Evolutionary conservation across 2,113 vertebrate species (phyloP).

Genomic region (Dromas ardeola): DNA sequence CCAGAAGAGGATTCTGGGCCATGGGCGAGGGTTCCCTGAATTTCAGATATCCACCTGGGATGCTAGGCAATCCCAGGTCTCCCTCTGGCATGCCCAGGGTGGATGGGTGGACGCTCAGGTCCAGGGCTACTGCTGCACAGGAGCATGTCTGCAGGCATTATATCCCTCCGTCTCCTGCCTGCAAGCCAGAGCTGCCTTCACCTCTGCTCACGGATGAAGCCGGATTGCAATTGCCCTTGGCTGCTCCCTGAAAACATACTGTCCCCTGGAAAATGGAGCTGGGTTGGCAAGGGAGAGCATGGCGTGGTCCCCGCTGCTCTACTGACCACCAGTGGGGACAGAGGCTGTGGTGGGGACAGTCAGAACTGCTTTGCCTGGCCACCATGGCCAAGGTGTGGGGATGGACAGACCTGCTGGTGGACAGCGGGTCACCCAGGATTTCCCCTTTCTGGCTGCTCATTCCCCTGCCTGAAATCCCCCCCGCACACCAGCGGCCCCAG

Average conservation of each 20-base stretch:
- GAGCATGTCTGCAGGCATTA: background rate
- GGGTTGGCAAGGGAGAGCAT: background rate
- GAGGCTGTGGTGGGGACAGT: background rate
- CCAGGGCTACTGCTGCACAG: background rate
- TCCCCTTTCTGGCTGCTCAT: background rate
- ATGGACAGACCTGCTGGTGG: background rate
- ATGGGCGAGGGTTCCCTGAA: background rate
- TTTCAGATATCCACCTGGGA: background rate
- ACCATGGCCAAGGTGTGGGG: background rate
- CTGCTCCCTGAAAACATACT: background rate
- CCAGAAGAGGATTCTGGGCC: background rate
- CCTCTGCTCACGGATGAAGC: background rate
- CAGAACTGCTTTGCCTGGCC: background rate
- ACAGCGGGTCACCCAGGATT: background rate
- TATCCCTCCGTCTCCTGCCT: background rate
- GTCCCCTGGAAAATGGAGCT: background rate
- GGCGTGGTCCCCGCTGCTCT: background rate
- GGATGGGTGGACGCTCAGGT: background rate
- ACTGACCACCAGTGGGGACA: background rate
- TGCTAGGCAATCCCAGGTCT: background rate
- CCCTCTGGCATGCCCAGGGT: fast-evolving
- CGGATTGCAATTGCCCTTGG: background rate
- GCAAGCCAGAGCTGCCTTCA: background rate
- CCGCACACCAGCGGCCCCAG: fast-evolving
- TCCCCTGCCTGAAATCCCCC: background rate